These are phyloP conservation scores for Ethmia dodecea DNA, from an alignment of 2,888 invertebrate species.

Conservation along the genomic window DNA sequence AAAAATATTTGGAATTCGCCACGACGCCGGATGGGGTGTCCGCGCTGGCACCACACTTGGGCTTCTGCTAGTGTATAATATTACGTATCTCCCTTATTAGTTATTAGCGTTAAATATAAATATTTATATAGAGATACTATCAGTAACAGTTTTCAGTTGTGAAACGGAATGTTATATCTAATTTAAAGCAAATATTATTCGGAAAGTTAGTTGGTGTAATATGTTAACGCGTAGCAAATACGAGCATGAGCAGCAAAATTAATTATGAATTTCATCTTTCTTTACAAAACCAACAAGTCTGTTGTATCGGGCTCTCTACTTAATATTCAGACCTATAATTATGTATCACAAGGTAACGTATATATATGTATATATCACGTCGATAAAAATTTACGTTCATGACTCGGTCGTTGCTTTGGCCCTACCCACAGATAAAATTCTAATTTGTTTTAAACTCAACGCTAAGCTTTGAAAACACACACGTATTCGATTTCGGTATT, in stretches of 20 bases:
- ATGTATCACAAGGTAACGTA: constrained; percentile 30
- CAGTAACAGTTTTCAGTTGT: not conserved
- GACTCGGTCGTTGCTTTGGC: constrained; percentile 16
- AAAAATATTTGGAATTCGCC: too few relatives aligned
- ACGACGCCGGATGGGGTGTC: too few relatives aligned
- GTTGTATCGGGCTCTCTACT: constrained; percentile 26
- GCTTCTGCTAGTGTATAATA: too few relatives aligned
- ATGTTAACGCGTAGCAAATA: not conserved
- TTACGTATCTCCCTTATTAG: too few relatives aligned
- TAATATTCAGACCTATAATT: constrained; percentile 27
- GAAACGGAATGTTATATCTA: not conserved
- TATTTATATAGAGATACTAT: too few relatives aligned
- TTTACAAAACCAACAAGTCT: constrained; percentile 21
- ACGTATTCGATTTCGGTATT: constrained; percentile 7
- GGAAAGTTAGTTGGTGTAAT: too few relatives aligned
- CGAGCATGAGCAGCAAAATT: constrained; percentile 18
- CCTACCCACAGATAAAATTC: constrained; percentile 13
- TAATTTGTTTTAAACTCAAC: constrained; percentile 12
- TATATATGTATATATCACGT: too few relatives aligned
- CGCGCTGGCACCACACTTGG: too few relatives aligned
- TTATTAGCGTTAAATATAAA: too few relatives aligned
- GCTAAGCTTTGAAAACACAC: constrained; percentile 1
- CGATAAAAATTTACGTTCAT: constrained; percentile 28
- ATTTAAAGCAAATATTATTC: too few relatives aligned
- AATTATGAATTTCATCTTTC: constrained; percentile 23